Percentiles rank a stretch among this genome's conserved stretches.
These are phyloP conservation scores for Avahi laniger DNA, from an alignment of 2,797 vertebrate species.

Conservation along the genomic window DNA sequence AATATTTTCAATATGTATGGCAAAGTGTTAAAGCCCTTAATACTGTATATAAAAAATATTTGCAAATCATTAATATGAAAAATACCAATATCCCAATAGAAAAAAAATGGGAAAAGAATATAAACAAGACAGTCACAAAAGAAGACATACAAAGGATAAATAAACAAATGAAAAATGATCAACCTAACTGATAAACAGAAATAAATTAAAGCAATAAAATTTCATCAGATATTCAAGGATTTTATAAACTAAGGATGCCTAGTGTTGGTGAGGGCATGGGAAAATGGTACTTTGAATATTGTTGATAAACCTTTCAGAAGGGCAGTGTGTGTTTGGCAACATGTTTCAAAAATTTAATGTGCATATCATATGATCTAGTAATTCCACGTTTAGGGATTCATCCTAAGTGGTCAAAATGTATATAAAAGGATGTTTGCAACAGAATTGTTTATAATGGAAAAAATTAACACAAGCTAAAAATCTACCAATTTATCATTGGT, in stretches of 20 bases:
- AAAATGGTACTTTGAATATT: not conserved
- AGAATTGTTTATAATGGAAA: conserved; percentile 7
- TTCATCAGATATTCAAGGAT: not conserved
- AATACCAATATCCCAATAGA: not conserved
- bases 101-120: not conserved
- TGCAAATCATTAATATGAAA: conserved; percentile 14
- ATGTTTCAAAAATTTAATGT: not conserved
- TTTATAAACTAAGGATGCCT: not conserved
- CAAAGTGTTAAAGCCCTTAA: not conserved
- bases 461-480: not conserved
- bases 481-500: not conserved
- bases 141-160: not conserved
- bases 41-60: not conserved
- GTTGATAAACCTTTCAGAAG: not conserved
- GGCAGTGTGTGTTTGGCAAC: not conserved
- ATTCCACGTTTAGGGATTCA: conserved; percentile 14
- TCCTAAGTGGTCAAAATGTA: not conserved
- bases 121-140: not conserved
- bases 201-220: not conserved
- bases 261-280: not conserved
- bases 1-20: not conserved
- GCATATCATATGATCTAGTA: not conserved
- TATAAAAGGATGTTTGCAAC: not conserved
- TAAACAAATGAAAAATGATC: not conserved
- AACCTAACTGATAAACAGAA: not conserved